These are phyloP conservation scores for Pseudotriccus pelzelni DNA, from an alignment of 2,797 vertebrate genomes.

Conservation along the genomic window DNA sequence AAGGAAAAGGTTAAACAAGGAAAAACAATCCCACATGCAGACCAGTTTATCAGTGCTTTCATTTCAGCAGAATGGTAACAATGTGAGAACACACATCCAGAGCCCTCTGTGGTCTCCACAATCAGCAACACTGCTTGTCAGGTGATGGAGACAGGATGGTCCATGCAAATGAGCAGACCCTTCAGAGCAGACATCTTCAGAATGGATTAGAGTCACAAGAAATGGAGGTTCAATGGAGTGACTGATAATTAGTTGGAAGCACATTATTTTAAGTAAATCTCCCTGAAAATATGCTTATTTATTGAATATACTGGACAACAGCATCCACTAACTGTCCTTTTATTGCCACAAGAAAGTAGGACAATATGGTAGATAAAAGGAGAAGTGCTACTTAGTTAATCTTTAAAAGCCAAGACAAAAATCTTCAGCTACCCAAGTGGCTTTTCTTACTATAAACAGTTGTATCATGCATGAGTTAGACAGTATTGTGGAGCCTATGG, in stretches of 20 bases:
- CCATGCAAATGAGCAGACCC: constrained; percentile 85
- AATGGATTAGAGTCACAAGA: constrained; percentile 81
- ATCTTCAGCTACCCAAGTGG: constrained; percentile 67
- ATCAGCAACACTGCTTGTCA: constrained; percentile 74
- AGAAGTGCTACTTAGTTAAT: constrained; percentile 66
- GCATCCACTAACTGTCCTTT: constrained; percentile 78
- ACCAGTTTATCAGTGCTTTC: constrained; percentile 68
- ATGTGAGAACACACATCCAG: constrained; percentile 69
- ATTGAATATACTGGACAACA: constrained; percentile 79
- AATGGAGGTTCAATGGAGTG: constrained; percentile 78
- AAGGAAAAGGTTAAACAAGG: constrained; percentile 54
- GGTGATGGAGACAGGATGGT: constrained; percentile 81
- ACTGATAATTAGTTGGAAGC: constrained; percentile 85
- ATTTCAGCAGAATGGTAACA: constrained; percentile 70
- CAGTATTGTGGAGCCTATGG: constrained; percentile 63
- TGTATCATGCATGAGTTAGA: constrained; percentile 71
- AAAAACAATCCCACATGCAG: constrained; percentile 77
- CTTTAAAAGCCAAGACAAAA: constrained; percentile 68
- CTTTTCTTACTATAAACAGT: constrained; percentile 69
- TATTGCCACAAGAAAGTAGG: constrained; percentile 80
- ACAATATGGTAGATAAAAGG: constrained; percentile 67
- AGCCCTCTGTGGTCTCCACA: constrained; percentile 64
- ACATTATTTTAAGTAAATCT: constrained; percentile 84
- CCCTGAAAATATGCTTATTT: constrained; percentile 85
- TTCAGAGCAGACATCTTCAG: constrained; percentile 75